phyloP scores from a whole-genome alignment of 2,888 invertebrate species.

The Microctonus hyperodae region DNA sequence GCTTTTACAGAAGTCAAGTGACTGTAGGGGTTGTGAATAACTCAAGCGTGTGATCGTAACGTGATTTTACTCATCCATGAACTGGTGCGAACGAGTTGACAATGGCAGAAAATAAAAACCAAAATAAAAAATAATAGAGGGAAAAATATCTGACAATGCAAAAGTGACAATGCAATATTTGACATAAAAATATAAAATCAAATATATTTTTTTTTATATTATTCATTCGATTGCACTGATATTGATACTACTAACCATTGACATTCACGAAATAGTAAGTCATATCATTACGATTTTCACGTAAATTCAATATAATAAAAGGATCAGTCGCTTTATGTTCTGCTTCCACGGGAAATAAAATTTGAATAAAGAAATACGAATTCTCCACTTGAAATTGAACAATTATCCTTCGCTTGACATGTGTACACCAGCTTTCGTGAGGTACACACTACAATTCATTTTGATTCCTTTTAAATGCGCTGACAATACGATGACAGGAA shows the following conservation, averaged over 20 bases:
- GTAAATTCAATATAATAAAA: conserved; percentile 16
- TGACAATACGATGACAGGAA: neutral
- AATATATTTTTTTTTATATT: neutral
- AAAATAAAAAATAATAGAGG: neutral
- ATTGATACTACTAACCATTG: conserved; percentile 45
- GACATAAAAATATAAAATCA: neutral
- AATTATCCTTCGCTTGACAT: no score
- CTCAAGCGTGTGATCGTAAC: neutral
- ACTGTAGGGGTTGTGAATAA: neutral
- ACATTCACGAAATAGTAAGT: conserved; percentile 55
- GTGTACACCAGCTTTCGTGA: no score
- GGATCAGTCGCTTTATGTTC: neutral
- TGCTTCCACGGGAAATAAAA: no score
- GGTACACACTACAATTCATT: conserved; percentile 1
- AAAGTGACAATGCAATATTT: neutral
- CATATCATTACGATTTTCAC: conserved; percentile 44
- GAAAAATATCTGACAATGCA: neutral
- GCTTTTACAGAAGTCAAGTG: neutral
- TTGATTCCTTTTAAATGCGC: neutral
- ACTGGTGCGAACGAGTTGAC: neutral
- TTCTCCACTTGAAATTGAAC: neutral
- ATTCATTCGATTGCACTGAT: neutral
- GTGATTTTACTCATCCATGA: neutral
- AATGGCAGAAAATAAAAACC: neutral
- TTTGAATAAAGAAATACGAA: no score